phyloP scores from a whole-genome alignment of 2,888 invertebrate species.

The Callinectes sapidus region DNA sequence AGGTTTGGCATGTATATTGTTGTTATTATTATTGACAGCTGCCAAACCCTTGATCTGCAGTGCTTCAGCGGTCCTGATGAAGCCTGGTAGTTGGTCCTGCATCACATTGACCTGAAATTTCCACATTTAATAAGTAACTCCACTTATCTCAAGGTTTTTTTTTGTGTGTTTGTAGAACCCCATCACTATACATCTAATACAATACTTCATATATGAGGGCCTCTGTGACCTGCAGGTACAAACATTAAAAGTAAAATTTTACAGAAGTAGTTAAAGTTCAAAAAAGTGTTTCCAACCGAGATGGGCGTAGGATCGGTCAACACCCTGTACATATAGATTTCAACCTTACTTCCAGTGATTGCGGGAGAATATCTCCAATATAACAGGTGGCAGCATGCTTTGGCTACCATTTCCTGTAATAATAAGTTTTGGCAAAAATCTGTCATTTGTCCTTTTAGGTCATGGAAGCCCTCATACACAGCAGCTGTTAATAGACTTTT shows the following conservation, averaged over 20 bases:
- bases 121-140: not conserved
- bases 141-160: not conserved
- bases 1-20: conserved; percentile 59
- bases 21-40: conserved; percentile 71
- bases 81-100: conserved; percentile 71
- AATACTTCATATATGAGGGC: not conserved
- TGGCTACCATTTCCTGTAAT: no score
- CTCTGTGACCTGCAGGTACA: no score
- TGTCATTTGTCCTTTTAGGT: no score
- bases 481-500: not conserved
- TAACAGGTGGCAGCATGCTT: no score
- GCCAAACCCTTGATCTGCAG: conserved; percentile 71
- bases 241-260: no score
- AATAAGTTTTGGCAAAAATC: no score
- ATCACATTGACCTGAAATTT: conserved; percentile 70
- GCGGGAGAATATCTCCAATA: no score
- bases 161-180: not conserved
- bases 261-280: no score
- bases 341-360: no score
- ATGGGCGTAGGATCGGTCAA: no score
- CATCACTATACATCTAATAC: not conserved
- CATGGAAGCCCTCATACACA: not conserved
- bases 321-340: no score
- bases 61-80: conserved; percentile 70
- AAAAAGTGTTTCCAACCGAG: no score